phyloP scores from a whole-genome alignment of 2,888 invertebrate species.

The Acanthopleura granulata region DNA sequence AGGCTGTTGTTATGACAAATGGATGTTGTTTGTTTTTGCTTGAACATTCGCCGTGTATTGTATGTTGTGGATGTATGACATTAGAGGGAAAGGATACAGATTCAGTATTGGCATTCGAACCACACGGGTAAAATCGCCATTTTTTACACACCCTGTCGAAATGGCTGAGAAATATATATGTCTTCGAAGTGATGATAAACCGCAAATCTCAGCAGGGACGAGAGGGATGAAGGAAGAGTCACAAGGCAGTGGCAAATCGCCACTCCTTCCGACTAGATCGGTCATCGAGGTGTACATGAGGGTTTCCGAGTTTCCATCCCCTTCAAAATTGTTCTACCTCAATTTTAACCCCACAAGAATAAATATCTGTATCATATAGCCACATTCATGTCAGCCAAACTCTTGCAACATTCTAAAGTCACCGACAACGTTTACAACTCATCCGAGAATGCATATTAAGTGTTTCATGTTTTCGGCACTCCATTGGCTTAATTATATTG shows the following conservation, averaged over 20 bases:
- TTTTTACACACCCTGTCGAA: background rate
- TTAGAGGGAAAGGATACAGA: background rate
- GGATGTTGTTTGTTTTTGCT: conserved; percentile 17
- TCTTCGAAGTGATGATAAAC: too few species aligned
- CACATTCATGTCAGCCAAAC: too few species aligned
- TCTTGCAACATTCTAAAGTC: too few species aligned
- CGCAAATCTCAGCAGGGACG: too few species aligned
- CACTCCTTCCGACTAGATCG: too few species aligned
- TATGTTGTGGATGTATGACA: conserved; percentile 13
- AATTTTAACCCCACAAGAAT: conserved; percentile 1
- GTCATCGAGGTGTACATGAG: background rate
- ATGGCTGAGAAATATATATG: too few species aligned
- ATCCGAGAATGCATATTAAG: too few species aligned
- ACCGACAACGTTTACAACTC: too few species aligned
- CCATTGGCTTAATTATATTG: too few species aligned
- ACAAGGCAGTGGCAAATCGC: too few species aligned
- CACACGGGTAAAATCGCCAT: conserved; percentile 12
- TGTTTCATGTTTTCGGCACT: too few species aligned
- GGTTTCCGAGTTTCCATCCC: background rate
- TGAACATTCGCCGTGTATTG: background rate
- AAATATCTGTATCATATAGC: background rate
- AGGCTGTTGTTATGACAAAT: background rate
- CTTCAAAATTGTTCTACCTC: conserved; percentile 18
- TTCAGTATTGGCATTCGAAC: conserved; percentile 15
- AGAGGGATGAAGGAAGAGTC: too few species aligned